Conservation (phyloP, 2,113 vertebrate genomes). For the Cairina moschata region DNA sequence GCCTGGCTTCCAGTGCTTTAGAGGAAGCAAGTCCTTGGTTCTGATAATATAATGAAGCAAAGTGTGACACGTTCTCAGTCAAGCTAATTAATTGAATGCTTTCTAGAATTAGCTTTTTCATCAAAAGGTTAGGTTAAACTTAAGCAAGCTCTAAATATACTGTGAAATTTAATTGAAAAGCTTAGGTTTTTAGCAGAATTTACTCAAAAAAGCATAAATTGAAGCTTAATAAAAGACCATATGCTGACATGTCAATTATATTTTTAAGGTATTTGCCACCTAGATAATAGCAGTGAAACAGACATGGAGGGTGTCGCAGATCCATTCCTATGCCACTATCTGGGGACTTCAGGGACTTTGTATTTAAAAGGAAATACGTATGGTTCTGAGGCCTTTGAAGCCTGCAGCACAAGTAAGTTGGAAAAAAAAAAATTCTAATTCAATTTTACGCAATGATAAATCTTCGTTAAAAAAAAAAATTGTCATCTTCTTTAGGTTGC, state of each 20-base stretch:
- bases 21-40: background rate
- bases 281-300: conserved; percentile 88
- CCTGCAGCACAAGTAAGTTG: conserved; percentile 71
- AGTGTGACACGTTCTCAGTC: background rate
- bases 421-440: background rate
- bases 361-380: conserved; percentile 82
- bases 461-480: background rate
- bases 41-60: background rate
- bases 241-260: background rate
- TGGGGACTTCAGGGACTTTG: conserved; percentile 81
- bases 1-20: background rate
- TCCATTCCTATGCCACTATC: conserved; percentile 87
- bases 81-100: background rate
- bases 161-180: background rate
- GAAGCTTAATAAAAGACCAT: background rate
- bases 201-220: background rate
- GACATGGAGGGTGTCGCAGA: conserved; percentile 88
- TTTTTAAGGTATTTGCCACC: conserved; percentile 83
- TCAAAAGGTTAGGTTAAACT: background rate
- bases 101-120: background rate
- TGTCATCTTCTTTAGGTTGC: conserved; percentile 74
- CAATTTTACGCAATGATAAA: background rate
- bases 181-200: background rate
- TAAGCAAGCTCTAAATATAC: background rate
- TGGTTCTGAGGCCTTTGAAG: conserved; percentile 77